Base-by-base conservation (phyloP, 1,140 invertebrate species). In the Trialeurodes vaporariorum region DNA sequence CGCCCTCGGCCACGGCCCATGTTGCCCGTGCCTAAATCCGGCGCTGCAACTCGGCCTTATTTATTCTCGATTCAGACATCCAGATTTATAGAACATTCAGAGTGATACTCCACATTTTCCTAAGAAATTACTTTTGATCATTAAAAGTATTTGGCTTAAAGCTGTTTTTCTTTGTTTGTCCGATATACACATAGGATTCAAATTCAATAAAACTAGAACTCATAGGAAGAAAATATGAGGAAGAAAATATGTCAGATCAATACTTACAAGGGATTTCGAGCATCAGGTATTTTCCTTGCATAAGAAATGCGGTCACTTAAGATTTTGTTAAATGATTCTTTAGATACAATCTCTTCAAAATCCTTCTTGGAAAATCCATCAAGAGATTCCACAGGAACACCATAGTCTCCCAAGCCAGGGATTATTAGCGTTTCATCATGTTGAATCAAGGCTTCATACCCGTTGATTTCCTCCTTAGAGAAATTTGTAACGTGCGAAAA, bases 271-370 rank as follows among this genome's bases (percentile, higher is more conserved):
- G 81, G 75, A 80, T 94, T 85, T 68, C 93, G 81, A 61, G 91
- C 87, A 80, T 96, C 93, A 9, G 86, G 86, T 34, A 96, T 73
- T 49, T 88, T 87, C 72, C 94, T 80, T 75, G 92, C 90, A 24
- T 93, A 79, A 0, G 93, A 85, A 72, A 98, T 94, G 79, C 88
- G 89, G 76, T 96, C 91, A 76, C 92, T 95, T 1, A 93, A 82
- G 59, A 93, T 81, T 34, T 91, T 87, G 80, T 98, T 96, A 74
- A 96, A 94, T 1, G 93, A 93, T 78, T 95, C 91, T 64, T 87
- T 88, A 69, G 87, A 84, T 72, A 90, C 86, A 23, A 87, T 74
- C 71, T 85, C 80, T 70, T 92, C 84, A 65, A 88, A 89, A 65
- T 83, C 69, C 0, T 80, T 73, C 65, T 80, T 81, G 63, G 90